Conservation (phyloP, 2,797 vertebrate genomes). For the Schizopygopsis pylzovi region DNA sequence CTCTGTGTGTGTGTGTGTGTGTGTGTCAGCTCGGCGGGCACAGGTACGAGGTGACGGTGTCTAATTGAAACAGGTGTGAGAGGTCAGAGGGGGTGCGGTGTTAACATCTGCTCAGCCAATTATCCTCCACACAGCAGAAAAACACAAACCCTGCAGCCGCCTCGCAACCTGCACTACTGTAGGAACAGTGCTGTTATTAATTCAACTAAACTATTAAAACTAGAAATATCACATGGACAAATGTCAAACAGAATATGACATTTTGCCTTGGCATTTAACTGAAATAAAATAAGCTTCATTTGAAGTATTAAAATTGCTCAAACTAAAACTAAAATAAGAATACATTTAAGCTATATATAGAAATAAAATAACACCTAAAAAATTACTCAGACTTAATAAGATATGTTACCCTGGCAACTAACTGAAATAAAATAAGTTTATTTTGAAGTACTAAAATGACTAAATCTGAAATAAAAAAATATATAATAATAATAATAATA, state of each 20-base stretch:
- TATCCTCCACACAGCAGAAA: constrained; percentile 13
- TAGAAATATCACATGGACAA: background rate
- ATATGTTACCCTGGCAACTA: too few species aligned
- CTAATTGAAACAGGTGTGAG: constrained; percentile 61
- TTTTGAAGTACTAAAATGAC: background rate
- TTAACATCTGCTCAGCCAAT: constrained; percentile 55
- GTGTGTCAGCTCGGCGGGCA: background rate
- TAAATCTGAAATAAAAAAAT: too few species aligned
- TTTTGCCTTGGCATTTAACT: background rate
- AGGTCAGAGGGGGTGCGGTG: constrained; percentile 50
- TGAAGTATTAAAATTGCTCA: background rate
- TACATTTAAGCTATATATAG: background rate
- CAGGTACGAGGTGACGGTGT: background rate
- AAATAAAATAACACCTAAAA: too few species aligned
- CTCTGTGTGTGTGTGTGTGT: background rate
- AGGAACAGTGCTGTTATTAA: background rate
- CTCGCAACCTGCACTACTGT: background rate
- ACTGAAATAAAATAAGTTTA: background rate
- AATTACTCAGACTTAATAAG: too few species aligned
- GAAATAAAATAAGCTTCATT: too few species aligned
- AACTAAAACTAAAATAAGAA: background rate
- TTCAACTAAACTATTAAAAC: background rate
- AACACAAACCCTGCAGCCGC: too few species aligned
- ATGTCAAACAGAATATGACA: too few species aligned
- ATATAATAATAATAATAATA: too few species aligned